Percentiles rank a stretch among this genome's conserved stretches.
Evolutionary conservation across 1,140 invertebrate genomes (phyloP).

Genomic region (Eriosoma lanigerum): DNA sequence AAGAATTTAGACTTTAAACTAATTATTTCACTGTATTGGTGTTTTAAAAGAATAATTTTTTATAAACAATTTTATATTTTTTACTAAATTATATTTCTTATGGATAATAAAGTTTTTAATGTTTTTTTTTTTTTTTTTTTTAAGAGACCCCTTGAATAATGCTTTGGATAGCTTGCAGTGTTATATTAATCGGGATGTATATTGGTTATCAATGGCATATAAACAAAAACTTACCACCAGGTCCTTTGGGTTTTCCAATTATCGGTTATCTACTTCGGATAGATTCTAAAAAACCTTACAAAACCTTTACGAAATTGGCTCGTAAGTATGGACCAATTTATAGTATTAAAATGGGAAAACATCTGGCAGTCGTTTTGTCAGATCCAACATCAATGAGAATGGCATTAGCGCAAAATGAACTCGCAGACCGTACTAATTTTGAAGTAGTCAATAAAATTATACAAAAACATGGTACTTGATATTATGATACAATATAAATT

Average conservation of each 20-base stretch:
- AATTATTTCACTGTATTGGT: too few relatives aligned
- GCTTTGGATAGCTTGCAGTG: background rate
- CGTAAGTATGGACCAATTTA: slow-evolving; percentile 72
- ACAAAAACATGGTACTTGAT: slow-evolving; percentile 72
- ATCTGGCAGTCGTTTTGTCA: slow-evolving; percentile 73
- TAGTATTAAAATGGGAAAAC: slow-evolving; percentile 69
- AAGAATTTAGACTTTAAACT: too few relatives aligned
- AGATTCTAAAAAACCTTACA: slow-evolving; percentile 67
- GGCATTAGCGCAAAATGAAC: slow-evolving; percentile 69
- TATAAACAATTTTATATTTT: too few relatives aligned
- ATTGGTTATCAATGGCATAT: slow-evolving; percentile 8
- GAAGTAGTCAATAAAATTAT: slow-evolving; percentile 83
- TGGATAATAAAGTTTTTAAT: background rate
- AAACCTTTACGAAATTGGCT: slow-evolving; percentile 67
- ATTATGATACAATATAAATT: too few relatives aligned
- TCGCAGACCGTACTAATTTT: slow-evolving; percentile 74
- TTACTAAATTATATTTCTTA: too few relatives aligned
- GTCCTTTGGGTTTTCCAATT: slow-evolving; percentile 74
- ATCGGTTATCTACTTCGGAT: slow-evolving; percentile 77
- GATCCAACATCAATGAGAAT: slow-evolving; percentile 71
- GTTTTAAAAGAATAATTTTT: too few relatives aligned
- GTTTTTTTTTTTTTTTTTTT: background rate
- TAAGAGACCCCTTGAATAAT: background rate
- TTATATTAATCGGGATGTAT: background rate
- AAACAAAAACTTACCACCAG: slow-evolving; percentile 66